These are phyloP conservation scores for Cheirogaleus medius DNA, from an alignment of 2,113 vertebrate species.

Conservation along the genomic window DNA sequence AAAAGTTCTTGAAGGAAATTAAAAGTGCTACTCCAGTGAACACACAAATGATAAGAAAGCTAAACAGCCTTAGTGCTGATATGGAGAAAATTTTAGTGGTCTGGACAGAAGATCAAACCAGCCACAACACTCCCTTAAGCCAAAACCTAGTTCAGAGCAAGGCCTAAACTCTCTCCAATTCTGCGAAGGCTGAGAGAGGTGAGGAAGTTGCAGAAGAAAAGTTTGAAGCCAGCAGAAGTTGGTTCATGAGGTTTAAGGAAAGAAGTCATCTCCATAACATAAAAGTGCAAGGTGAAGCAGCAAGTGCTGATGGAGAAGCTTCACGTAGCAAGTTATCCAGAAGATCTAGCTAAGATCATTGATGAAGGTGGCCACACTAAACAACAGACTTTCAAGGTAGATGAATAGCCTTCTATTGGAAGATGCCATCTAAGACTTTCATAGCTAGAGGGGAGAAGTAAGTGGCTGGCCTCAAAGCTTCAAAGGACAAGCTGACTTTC, in stretches of 20 bases:
- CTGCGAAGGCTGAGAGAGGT: background rate
- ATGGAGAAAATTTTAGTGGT: background rate
- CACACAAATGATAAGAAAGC: background rate
- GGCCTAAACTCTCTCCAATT: background rate
- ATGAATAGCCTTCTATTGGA: background rate
- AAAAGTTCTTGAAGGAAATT: background rate
- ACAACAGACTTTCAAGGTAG: background rate
- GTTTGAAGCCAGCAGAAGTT: background rate
- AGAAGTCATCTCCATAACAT: background rate
- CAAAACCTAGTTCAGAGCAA: background rate
- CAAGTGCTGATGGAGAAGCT: background rate
- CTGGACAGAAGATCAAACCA: background rate
- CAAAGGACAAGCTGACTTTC: background rate
- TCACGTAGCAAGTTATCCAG: background rate
- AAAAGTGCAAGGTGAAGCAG: background rate
- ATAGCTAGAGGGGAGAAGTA: background rate
- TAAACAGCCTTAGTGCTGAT: background rate
- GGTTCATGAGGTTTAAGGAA: background rate
- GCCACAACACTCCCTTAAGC: background rate
- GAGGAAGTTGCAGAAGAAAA: background rate
- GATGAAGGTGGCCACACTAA: background rate
- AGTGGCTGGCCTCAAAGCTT: background rate
- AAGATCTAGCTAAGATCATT: background rate
- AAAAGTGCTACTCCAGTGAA: background rate
- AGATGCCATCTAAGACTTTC: background rate